Conservation (phyloP, 2,113 vertebrate species). For the Electrona antarctica region DNA sequence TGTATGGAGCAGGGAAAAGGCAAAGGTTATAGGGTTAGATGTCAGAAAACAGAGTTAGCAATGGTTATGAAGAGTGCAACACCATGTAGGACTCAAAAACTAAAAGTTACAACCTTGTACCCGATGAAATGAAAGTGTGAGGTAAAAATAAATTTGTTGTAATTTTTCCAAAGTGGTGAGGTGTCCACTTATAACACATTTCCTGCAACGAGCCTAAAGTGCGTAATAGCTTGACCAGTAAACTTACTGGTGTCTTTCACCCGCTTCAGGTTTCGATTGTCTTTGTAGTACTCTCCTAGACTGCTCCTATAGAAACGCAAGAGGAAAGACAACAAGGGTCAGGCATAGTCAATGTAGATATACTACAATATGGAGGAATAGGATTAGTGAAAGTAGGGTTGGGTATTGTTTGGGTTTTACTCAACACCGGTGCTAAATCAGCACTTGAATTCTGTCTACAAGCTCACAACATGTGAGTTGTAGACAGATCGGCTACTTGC, state of each 20-base stretch:
- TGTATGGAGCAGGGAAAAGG: constrained; percentile 34
- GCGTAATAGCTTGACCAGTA: not conserved
- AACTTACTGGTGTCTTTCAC: constrained; percentile 88
- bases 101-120: not conserved
- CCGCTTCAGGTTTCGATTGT: constrained; percentile 87
- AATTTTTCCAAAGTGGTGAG: too few relatives aligned
- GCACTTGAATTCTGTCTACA: too few relatives aligned
- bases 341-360: not conserved
- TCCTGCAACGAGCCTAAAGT: too few relatives aligned
- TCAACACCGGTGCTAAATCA: too few relatives aligned
- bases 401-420: not conserved
- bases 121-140: not conserved
- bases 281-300: constrained; percentile 86
- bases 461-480: too few relatives aligned
- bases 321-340: not conserved
- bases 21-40: constrained; percentile 2
- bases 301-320: constrained; percentile 72
- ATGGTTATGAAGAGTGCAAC: not conserved
- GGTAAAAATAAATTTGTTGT: too few relatives aligned
- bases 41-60: not conserved
- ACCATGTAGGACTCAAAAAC: not conserved
- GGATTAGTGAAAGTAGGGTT: constrained; percentile 22
- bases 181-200: too few relatives aligned
- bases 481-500: too few relatives aligned
- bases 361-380: not conserved